Conservation (phyloP, 1,140 invertebrate genomes). For the Pogonognathellus flavescens region DNA sequence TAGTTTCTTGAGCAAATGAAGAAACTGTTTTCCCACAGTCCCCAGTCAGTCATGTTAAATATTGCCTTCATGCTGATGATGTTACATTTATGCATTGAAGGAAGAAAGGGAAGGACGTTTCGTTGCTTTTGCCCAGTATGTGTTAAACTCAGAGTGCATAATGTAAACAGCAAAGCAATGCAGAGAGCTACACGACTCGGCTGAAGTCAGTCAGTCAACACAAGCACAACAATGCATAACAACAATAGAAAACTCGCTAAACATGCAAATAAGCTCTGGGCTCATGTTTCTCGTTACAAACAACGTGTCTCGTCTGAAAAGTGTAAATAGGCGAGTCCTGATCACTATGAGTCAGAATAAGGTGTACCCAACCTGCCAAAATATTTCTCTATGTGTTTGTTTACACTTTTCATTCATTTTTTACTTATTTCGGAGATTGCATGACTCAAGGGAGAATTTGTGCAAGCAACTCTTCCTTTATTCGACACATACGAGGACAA, state of each 20-base stretch:
- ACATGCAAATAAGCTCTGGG: constrained; percentile 27
- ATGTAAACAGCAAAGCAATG: background rate
- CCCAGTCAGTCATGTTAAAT: background rate
- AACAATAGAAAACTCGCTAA: constrained; percentile 31
- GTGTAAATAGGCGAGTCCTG: constrained; percentile 43
- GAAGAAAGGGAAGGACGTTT: constrained; percentile 35
- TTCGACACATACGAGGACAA: too few species aligned
- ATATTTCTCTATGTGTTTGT: constrained; percentile 3
- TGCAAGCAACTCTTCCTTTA: too few species aligned
- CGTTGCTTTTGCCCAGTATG: background rate
- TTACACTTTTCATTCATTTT: constrained; percentile 1
- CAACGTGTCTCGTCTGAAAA: constrained; percentile 26
- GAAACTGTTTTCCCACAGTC: constrained; percentile 33
- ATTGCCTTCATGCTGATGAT: background rate
- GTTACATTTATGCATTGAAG: constrained; percentile 2
- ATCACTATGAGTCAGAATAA: background rate
- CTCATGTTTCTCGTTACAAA: constrained; percentile 18
- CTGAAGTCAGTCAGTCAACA: background rate
- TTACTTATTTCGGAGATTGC: background rate
- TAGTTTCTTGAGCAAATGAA: background rate
- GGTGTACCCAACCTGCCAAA: constrained; percentile 7
- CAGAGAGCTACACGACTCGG: background rate
- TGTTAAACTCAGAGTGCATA: too few species aligned
- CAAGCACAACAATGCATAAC: background rate
- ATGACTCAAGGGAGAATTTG: background rate